phyloP scores from a whole-genome alignment of 2,888 invertebrate species.

The Boloria euphrosyne region DNA sequence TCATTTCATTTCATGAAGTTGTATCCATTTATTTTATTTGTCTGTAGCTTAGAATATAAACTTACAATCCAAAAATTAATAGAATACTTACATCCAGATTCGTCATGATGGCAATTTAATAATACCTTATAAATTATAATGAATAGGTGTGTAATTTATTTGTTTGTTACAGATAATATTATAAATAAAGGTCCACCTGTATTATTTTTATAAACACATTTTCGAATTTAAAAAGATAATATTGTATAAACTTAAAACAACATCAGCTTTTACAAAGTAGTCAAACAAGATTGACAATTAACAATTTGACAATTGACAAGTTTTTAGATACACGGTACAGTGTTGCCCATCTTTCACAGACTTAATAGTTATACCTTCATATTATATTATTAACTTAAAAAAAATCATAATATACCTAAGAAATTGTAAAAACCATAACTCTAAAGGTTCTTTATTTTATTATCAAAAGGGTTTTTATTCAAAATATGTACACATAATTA shows the following conservation, averaged over 20 bases:
- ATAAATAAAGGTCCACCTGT: background rate
- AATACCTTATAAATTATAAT: conserved; percentile 5
- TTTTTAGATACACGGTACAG: too few relatives aligned
- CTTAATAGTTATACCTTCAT: too few relatives aligned
- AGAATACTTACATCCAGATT: conserved; percentile 62
- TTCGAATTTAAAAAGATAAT: conserved; percentile 13
- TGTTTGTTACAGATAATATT: conserved; percentile 3
- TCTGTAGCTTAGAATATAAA: background rate
- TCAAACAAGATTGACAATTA: conserved; percentile 25
- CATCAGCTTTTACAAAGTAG: conserved; percentile 24
- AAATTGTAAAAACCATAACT: too few relatives aligned
- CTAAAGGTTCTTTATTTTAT: too few relatives aligned
- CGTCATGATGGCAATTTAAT: conserved; percentile 52
- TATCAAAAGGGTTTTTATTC: too few relatives aligned
- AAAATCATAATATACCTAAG: too few relatives aligned
- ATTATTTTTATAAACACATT: conserved; percentile 8
- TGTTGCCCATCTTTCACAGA: too few relatives aligned
- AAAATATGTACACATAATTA: too few relatives aligned
- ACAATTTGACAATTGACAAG: too few relatives aligned
- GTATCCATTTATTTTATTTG: background rate
- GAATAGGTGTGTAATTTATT: background rate
- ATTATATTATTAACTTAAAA: too few relatives aligned
- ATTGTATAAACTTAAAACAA: conserved; percentile 16
- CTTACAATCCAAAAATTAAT: background rate
- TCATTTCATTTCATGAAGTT: too few relatives aligned